Evolutionary conservation across 1,140 invertebrate genomes (phyloP).

Genomic region (Drosophila punjabiensis): DNA sequence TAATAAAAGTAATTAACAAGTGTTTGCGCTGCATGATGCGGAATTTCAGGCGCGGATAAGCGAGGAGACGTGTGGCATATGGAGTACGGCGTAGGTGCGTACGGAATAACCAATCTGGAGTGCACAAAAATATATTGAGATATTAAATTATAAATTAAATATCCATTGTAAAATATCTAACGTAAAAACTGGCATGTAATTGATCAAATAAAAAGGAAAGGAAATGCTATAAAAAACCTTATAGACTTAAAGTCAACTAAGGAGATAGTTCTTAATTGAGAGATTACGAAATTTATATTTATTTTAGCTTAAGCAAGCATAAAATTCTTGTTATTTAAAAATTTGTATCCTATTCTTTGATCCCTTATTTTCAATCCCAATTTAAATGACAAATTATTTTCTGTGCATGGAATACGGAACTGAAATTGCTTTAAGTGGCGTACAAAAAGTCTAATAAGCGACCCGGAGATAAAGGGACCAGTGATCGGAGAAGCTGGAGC

Average conservation of each 20-base stretch:
- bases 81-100: constrained; percentile 51
- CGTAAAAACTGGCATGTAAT: neutral
- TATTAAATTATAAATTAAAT: neutral
- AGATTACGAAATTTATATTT: no score
- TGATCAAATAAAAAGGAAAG: neutral
- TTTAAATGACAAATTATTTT: neutral
- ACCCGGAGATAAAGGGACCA: constrained; percentile 26
- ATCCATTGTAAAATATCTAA: neutral
- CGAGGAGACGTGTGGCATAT: constrained; percentile 48
- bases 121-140: constrained; percentile 7
- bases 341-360: neutral
- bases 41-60: constrained; percentile 79
- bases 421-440: constrained; percentile 47
- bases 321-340: neutral
- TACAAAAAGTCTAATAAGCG: constrained; percentile 60
- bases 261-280: no score
- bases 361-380: neutral
- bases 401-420: constrained; percentile 17
- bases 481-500: constrained; percentile 7
- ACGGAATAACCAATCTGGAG: constrained; percentile 14
- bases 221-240: neutral
- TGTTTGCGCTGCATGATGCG: constrained; percentile 81
- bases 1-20: constrained; percentile 84
- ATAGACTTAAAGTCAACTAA: neutral
- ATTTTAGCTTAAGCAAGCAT: neutral